Percentiles rank a stretch among this genome's conserved stretches.
Evolutionary conservation across 2,888 invertebrate species (phyloP).

Genomic region (Ormyrus thymus): DNA sequence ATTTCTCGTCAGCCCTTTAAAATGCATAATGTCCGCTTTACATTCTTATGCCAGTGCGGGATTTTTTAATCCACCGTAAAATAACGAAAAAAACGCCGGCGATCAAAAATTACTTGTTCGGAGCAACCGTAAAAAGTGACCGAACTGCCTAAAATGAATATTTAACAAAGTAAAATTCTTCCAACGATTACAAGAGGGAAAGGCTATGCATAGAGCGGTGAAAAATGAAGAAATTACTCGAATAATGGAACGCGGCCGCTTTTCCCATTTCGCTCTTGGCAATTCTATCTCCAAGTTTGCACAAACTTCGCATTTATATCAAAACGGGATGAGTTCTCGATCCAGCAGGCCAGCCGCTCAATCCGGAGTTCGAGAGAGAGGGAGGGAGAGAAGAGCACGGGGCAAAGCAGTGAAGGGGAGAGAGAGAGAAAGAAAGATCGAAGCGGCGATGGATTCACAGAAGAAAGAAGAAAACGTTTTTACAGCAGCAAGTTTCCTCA

Average conservation of each 20-base stretch:
- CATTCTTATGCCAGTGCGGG: no score
- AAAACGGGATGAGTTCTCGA: constrained; percentile 19
- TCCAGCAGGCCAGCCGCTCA: neutral
- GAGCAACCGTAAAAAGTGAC: no score
- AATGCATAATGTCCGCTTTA: no score
- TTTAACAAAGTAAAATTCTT: no score
- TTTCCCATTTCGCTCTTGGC: no score
- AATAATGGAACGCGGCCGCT: neutral
- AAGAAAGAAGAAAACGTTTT: neutral
- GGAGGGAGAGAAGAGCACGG: neutral
- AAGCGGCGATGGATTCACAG: neutral
- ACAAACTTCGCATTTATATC: constrained; percentile 2
- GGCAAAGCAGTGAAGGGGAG: neutral
- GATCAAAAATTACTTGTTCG: no score
- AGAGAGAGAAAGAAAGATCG: neutral
- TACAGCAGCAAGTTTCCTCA: no score
- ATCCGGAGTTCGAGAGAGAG: no score
- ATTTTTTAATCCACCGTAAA: no score
- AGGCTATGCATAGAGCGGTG: neutral
- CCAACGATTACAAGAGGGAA: no score
- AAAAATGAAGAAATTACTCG: constrained; percentile 16
- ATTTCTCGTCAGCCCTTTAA: no score
- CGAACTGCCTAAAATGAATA: no score
- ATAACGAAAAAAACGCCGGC: neutral
- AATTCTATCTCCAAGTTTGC: neutral